phyloP scores from a whole-genome alignment of 2,113 vertebrate genomes.

The Crypturellus undulatus region DNA sequence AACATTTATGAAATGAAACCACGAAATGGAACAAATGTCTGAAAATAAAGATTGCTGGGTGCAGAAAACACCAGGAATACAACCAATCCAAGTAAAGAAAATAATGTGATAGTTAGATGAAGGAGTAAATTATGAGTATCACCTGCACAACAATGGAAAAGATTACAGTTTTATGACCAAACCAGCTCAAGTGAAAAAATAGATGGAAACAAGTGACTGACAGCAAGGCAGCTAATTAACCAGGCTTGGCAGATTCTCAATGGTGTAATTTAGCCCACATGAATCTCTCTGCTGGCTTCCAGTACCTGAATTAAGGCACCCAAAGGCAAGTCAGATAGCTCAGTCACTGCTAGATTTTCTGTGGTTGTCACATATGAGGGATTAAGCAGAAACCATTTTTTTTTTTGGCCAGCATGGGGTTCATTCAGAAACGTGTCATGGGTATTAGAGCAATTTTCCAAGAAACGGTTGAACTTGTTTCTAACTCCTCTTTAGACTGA shows the following conservation, averaged over 20 bases:
- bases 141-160: conserved; percentile 34
- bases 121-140: conserved; percentile 48
- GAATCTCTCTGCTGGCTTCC: conserved; percentile 6
- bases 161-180: conserved; percentile 49
- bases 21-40: neutral
- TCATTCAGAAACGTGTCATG: neutral
- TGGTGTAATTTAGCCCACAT: conserved; percentile 51
- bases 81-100: neutral
- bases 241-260: conserved; percentile 18
- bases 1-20: neutral
- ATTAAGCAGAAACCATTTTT: neutral
- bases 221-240: conserved; percentile 58
- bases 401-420: neutral
- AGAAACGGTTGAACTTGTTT: neutral
- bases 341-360: neutral
- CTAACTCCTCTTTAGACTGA: neutral
- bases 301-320: conserved; percentile 25
- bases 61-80: neutral
- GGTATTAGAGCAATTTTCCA: neutral
- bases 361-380: neutral
- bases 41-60: neutral
- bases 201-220: conserved; percentile 53
- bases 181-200: conserved; percentile 43
- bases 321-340: neutral
- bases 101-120: neutral